Percentiles rank a stretch among this genome's conserved stretches.
These are phyloP conservation scores for Cydia splendana DNA, from an alignment of 1,140 invertebrate species.

Conservation along the genomic window DNA sequence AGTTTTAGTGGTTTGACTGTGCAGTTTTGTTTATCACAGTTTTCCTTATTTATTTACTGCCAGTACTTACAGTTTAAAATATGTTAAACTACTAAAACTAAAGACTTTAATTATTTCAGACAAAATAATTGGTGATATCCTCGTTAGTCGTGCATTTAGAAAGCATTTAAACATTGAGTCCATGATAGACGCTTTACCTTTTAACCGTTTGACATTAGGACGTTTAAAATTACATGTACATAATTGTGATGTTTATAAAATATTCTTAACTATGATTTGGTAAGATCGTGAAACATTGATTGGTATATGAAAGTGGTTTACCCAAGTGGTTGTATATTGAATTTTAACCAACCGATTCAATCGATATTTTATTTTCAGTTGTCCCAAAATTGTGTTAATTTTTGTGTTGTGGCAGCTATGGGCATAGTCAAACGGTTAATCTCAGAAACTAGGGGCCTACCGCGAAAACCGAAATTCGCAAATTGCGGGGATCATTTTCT, in stretches of 20 bases:
- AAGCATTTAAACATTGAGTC: slow-evolving; percentile 24
- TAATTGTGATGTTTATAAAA: slow-evolving; percentile 1
- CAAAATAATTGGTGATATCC: slow-evolving; percentile 8
- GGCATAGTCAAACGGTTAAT: not conserved
- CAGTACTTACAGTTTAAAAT: not conserved
- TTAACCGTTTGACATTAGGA: slow-evolving; percentile 3
- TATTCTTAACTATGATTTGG: not conserved
- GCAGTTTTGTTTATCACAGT: not conserved
- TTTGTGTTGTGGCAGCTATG: not conserved
- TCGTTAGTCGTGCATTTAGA: slow-evolving; percentile 27
- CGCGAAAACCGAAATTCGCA: no score
- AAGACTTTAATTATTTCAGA: not conserved
- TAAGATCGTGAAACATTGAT: not conserved
- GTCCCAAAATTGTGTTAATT: not conserved
- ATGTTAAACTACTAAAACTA: not conserved
- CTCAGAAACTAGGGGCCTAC: no score
- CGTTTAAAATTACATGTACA: not conserved
- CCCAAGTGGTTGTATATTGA: not conserved
- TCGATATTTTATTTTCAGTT: not conserved
- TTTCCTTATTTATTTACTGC: not conserved
- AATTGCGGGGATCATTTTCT: no score
- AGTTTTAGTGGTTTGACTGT: slow-evolving; percentile 11
- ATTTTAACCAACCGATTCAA: not conserved
- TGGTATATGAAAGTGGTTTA: not conserved
- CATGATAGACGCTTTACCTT: slow-evolving; percentile 12